These are phyloP conservation scores for Nesoenas mayeri DNA, from an alignment of 2,113 vertebrate genomes.

Conservation along the genomic window DNA sequence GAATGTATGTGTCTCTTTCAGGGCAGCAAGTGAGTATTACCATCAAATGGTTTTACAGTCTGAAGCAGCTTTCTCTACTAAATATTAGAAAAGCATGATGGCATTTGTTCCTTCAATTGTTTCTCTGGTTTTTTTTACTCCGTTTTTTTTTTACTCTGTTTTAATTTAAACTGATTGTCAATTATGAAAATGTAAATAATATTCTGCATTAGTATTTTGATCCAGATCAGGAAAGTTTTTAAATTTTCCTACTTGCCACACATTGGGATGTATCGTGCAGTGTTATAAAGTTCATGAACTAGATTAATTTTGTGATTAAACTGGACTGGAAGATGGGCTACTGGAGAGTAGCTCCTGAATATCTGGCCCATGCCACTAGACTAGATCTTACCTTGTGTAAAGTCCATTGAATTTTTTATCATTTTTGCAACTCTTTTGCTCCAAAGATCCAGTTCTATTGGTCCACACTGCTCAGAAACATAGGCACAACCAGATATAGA, in stretches of 20 bases:
- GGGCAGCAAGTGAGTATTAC: not conserved
- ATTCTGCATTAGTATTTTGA: not conserved
- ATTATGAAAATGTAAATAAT: not conserved
- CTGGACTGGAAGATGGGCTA: not conserved
- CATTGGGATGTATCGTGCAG: accelerated
- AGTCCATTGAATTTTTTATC: not conserved
- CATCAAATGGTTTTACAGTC: not conserved
- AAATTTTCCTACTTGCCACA: not conserved
- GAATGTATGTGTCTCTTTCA: not conserved
- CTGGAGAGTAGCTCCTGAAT: not conserved
- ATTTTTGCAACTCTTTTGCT: not conserved
- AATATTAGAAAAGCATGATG: not conserved
- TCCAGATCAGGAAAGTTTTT: not conserved
- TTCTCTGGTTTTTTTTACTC: not conserved
- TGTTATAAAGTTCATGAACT: not conserved
- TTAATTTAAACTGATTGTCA: not conserved
- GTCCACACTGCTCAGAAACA: not conserved
- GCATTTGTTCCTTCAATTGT: not conserved
- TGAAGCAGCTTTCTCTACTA: not conserved
- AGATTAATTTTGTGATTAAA: not conserved
- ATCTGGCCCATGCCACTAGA: accelerated
- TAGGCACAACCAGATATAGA: not conserved
- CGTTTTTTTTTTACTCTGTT: too few species aligned
- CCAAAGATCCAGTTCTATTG: not conserved
- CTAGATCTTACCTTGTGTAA: not conserved